phyloP scores from a whole-genome alignment of 2,888 invertebrate species.

The Lasioglossum marginatum region DNA sequence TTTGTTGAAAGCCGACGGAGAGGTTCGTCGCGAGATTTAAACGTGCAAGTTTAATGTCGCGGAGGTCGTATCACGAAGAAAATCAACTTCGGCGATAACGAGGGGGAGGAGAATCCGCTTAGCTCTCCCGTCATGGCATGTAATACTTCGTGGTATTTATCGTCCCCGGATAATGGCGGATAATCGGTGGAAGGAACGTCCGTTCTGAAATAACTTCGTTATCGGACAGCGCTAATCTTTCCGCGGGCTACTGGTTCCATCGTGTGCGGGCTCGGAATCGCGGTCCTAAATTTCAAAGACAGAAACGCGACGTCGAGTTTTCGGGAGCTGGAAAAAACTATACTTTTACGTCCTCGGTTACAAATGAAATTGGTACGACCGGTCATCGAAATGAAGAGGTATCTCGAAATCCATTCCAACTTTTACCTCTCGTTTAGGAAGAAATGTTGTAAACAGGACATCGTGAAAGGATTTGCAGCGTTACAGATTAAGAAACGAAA shows the following conservation, averaged over 20 bases:
- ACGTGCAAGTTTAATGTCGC: background rate
- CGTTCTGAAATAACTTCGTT: constrained; percentile 22
- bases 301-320: background rate
- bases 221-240: constrained; percentile 11
- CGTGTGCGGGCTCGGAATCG: background rate
- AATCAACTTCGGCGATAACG: background rate
- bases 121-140: background rate
- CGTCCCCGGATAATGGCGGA: constrained; percentile 11
- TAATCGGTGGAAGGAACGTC: constrained; percentile 8
- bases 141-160: constrained; percentile 9
- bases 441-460: background rate
- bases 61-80: background rate
- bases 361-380: background rate
- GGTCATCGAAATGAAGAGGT: background rate
- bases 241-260: background rate
- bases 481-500: too few species aligned
- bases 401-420: background rate
- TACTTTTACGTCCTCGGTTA: background rate
- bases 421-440: background rate
- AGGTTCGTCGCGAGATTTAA: background rate
- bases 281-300: background rate
- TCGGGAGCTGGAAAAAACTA: background rate
- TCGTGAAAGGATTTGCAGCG: background rate
- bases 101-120: constrained; percentile 1
- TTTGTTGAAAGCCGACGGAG: background rate